Base-by-base conservation (phyloP, 2,113 vertebrate species). In the Helogale parvula region DNA sequence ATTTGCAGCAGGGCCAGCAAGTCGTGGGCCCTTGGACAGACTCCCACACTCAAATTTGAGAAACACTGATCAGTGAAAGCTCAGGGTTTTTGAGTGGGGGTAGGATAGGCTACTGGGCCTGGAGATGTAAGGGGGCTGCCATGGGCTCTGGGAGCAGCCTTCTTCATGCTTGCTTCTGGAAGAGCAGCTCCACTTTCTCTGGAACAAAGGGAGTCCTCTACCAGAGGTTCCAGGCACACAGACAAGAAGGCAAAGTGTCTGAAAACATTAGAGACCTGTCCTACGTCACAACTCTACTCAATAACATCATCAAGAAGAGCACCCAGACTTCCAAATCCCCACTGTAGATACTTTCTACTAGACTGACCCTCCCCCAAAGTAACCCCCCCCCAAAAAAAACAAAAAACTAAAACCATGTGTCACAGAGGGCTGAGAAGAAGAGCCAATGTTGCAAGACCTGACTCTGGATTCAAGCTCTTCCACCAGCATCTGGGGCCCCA, bases 21-120 rank as follows among this genome's bases (percentile, higher is more conserved):
- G 27, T 15, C 7, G 2, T 2, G 14, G 41, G 41, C 27, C 27
- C 27, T 10, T 1, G 14, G 74, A 41, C 6, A 47, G 25, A 0
- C 29, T 77, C 27, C 74, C 16, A 17, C 27, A 5, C 74, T 47
- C 3, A 2, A 47, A 7, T 13, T 76, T 13, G 72, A 76, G 38
- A 76, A 17, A 76, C 38, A 4, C 7, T 47, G 41, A 77, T 15
- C 74, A 0, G 0, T 31, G 74, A 77, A 10, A 17, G 16, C 29
- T 29, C 74, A 31, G 74, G 27, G 14, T 77, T 76, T 41, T 41
- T 47, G 14, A 47, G 74, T 1, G 7, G 41, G 2, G 41, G 7
- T 8, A 16, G 74, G 41, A 17, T 15, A 77, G 41, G 14, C 41
- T 17, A 7, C 74, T 16, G 74, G 74, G 41, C 7, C 74, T 47